Evolutionary conservation across 2,888 invertebrate species (phyloP).

Genomic region (Aproaerema taeniolella): DNA sequence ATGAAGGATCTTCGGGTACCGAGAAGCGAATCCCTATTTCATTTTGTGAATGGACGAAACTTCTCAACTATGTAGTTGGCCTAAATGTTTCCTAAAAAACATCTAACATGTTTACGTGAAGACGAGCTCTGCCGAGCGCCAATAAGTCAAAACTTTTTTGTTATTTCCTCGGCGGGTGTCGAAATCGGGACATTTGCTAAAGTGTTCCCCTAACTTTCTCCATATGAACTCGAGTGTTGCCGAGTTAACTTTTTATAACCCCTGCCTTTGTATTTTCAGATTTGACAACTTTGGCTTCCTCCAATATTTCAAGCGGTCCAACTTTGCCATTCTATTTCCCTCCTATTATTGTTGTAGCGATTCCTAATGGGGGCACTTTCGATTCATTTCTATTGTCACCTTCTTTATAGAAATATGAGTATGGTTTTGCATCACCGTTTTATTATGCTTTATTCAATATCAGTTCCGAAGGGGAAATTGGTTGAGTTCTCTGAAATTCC

Average conservation of each 20-base stretch:
- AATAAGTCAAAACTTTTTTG: constrained; percentile 53
- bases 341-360: constrained; percentile 16
- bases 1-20: too few species aligned
- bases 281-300: constrained; percentile 37
- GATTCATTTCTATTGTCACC: too few species aligned
- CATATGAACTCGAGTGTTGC: constrained; percentile 53
- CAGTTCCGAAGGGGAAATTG: constrained; percentile 38
- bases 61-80: constrained; percentile 43
- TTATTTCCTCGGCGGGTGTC: constrained; percentile 49
- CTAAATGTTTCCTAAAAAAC: constrained; percentile 53
- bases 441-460: constrained; percentile 40
- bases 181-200: constrained; percentile 60
- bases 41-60: constrained; percentile 43
- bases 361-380: constrained; percentile 5
- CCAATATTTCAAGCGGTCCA: constrained; percentile 21
- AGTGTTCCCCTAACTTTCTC: constrained; percentile 58
- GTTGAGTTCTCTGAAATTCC: constrained; percentile 36
- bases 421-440: too few species aligned
- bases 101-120: constrained; percentile 58
- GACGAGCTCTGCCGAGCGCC: constrained; percentile 28
- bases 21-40: constrained; percentile 23
- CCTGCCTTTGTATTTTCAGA: constrained; percentile 38
- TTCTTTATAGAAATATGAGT: too few species aligned
- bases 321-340: constrained; percentile 19
- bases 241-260: constrained; percentile 52